Evolutionary conservation across 1,140 invertebrate genomes (phyloP), one percentile per base, ranked within the genome.

Genomic region (Pteromalus puparum): DNA sequence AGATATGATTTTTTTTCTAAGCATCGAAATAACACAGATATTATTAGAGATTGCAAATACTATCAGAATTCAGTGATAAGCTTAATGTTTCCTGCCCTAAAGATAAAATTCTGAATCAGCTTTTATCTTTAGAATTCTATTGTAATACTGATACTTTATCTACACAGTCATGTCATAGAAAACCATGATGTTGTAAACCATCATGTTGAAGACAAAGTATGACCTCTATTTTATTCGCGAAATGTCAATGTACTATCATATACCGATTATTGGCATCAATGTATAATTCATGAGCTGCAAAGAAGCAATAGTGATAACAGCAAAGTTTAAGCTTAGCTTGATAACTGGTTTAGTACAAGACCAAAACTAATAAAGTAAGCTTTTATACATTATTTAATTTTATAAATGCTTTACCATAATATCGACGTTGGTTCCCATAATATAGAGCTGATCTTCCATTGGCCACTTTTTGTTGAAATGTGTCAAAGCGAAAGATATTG

Each of bases 401-500:
- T 73, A 84, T 46, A 75, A 68, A 67, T 81, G 79, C 90, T 88
- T 91, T 92, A 97, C 96, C 96, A 98, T 97, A 68, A 97, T 94
- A 90, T 97, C 96, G 84, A 96, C 95, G 93, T 98, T 96, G 82
- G 96, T 96, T 81, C 97, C 97, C 95, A 98, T 96, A 82, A 98
- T 95, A 89, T 96, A 95, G 9, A 97, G 92, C 89, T 98, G 98
- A 89, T 98, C 97, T 90, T 97, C 96, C 95, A 97, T 97, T 15
- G 95, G 93, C 84, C 96, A 90, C 87, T 96, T 97, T 89, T 96
- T 96, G 90, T 98, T 97, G 87, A 97, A 98, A 92, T 98, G 97
- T 26, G 94, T 93, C 79, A 97, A 93, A 46, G 98, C 95, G 90
- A 96, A 98, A 28, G 95, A 96, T 84, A 98, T 96, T 24, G 97